Evolutionary conservation across 2,888 invertebrate species (phyloP).

Genomic region (Metalampra italica): DNA sequence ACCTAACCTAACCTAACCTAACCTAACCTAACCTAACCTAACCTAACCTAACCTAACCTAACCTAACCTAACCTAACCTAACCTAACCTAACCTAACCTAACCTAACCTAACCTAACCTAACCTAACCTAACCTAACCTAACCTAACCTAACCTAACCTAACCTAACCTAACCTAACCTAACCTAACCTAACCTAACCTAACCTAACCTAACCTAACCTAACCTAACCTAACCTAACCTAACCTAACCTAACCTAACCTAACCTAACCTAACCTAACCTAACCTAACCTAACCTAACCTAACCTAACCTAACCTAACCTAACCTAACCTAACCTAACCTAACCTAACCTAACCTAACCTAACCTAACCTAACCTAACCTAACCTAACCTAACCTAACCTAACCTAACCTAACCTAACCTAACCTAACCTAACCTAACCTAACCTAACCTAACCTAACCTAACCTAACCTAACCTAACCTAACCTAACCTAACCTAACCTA

Average conservation of each 20-base stretch:
- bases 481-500: constrained; percentile 16
- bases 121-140: constrained; percentile 15
- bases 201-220: constrained; percentile 18
- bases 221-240: constrained; percentile 15
- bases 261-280: constrained; percentile 20
- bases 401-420: constrained; percentile 11
- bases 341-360: constrained; percentile 14
- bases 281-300: constrained; percentile 14
- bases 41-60: constrained; percentile 14
- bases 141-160: constrained; percentile 16
- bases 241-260: constrained; percentile 22
- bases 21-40: constrained; percentile 13
- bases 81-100: constrained; percentile 17
- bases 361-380: constrained; percentile 13
- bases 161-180: constrained; percentile 18
- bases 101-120: constrained; percentile 15
- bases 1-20: constrained; percentile 23
- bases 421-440: constrained; percentile 10
- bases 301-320: constrained; percentile 20
- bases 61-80: constrained; percentile 15
- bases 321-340: constrained; percentile 22
- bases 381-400: constrained; percentile 9
- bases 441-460: constrained; percentile 12
- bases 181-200: constrained; percentile 19
- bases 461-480: constrained; percentile 12